Percentiles rank a stretch among this genome's conserved stretches.
These are phyloP conservation scores for Trissolcus japonicus DNA, from an alignment of 2,888 invertebrate genomes.

Conservation along the genomic window DNA sequence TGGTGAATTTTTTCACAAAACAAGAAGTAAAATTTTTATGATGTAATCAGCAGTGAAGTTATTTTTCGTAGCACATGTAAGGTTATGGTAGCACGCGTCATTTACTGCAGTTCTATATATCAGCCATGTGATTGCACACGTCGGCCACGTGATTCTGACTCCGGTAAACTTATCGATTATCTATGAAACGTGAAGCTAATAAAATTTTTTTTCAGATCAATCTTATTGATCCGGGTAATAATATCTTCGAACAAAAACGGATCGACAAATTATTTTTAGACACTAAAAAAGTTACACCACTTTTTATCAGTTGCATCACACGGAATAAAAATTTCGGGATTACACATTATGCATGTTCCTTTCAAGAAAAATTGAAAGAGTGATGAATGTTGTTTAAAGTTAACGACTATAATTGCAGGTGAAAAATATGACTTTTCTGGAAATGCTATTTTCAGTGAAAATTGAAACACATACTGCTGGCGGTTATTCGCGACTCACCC, in stretches of 20 bases:
- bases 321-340: not conserved
- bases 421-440: slow-evolving; percentile 5
- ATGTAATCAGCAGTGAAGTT: slow-evolving; percentile 19
- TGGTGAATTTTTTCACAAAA: slow-evolving; percentile 1
- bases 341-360: too few relatives aligned
- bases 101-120: slow-evolving; percentile 29
- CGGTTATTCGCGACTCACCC: slow-evolving; percentile 32
- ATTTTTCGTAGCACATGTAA: slow-evolving; percentile 7
- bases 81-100: slow-evolving; percentile 18
- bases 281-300: not conserved
- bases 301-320: too few relatives aligned
- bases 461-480: slow-evolving; percentile 25
- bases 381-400: not conserved
- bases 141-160: slow-evolving; percentile 16
- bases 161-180: slow-evolving; percentile 21
- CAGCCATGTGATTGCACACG: slow-evolving; percentile 28
- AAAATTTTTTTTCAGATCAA: slow-evolving; percentile 24
- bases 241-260: too few relatives aligned
- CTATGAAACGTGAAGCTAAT: slow-evolving; percentile 26
- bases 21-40: slow-evolving; percentile 20
- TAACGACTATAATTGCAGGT: not conserved
- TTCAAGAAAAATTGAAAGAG: too few relatives aligned
- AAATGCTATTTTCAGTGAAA: slow-evolving; percentile 22
- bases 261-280: too few relatives aligned
- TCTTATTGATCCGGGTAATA: too few relatives aligned